Percentiles rank a stretch among this genome's conserved stretches.
phyloP scores from a whole-genome alignment of 2,888 invertebrate genomes.

The Heterodera filipjevi region DNA sequence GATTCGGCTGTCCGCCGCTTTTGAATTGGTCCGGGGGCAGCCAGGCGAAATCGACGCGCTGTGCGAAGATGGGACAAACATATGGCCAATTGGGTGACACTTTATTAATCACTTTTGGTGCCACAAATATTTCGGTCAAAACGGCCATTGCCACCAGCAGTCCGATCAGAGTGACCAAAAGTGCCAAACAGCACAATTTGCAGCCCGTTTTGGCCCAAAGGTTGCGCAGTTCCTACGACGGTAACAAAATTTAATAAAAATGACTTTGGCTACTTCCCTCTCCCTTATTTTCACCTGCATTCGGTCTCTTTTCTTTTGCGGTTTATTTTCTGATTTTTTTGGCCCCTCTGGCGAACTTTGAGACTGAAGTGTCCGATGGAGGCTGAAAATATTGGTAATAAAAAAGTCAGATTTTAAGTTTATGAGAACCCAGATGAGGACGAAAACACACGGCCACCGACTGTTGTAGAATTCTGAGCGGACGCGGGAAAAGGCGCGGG shows the following conservation, averaged over 20 bases:
- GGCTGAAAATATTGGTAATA: background rate
- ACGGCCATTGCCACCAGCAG: background rate
- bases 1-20: slow-evolving; percentile 17
- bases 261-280: too few species aligned
- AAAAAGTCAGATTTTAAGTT: background rate
- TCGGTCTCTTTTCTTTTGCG: slow-evolving; percentile 19
- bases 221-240: slow-evolving; percentile 7
- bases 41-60: slow-evolving; percentile 19
- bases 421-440: background rate
- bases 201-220: slow-evolving; percentile 15
- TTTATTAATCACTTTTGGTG: background rate
- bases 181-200: slow-evolving; percentile 18
- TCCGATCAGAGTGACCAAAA: slow-evolving; percentile 8
- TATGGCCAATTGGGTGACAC: background rate
- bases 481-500: background rate
- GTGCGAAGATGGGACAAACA: background rate
- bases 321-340: too few species aligned
- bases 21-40: slow-evolving; percentile 19
- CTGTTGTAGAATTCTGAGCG: background rate
- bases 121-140: background rate
- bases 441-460: slow-evolving; percentile 11
- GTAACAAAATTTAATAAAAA: background rate
- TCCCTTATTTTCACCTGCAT: slow-evolving; percentile 16
- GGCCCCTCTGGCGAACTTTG: background rate
- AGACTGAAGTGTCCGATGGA: background rate